Conservation (phyloP, 2,888 invertebrate genomes). For the Vanessa cardui region DNA sequence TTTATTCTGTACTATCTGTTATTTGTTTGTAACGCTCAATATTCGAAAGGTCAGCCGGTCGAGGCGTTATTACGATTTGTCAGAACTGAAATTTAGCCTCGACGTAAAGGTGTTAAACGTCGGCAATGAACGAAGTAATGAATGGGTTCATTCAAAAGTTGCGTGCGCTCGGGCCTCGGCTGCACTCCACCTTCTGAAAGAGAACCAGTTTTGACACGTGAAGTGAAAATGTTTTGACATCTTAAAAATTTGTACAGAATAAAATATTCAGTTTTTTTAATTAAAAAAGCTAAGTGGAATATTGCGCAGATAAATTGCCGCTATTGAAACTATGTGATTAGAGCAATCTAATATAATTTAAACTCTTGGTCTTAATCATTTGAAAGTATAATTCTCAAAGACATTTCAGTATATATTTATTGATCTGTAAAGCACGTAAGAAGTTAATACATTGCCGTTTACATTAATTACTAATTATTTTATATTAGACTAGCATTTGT, state of each 20-base stretch:
- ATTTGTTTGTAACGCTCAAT: too few species aligned
- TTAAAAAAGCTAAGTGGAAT: neutral
- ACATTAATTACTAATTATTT: slow-evolving; percentile 21
- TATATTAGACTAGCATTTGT: slow-evolving; percentile 12
- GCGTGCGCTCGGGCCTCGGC: slow-evolving; percentile 4
- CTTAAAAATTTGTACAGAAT: slow-evolving; percentile 7
- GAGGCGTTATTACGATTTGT: slow-evolving; percentile 4
- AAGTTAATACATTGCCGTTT: slow-evolving; percentile 12
- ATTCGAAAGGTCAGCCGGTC: too few species aligned
- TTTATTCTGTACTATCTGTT: too few species aligned
- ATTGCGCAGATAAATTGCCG: neutral
- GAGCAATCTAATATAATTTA: neutral
- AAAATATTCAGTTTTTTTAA: neutral
- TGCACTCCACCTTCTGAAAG: neutral
- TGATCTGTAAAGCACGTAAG: neutral
- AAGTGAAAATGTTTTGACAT: slow-evolving; percentile 23
- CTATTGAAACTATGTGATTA: neutral
- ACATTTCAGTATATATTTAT: slow-evolving; percentile 14
- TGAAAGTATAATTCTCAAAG: slow-evolving; percentile 9
- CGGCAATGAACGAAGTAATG: slow-evolving; percentile 38
- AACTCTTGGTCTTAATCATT: neutral
- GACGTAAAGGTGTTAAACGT: slow-evolving; percentile 7
- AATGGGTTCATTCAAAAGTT: slow-evolving; percentile 35
- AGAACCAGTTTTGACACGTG: slow-evolving; percentile 19
- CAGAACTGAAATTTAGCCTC: neutral